These are phyloP conservation scores for Mesopsocus fuscifrons DNA, from an alignment of 2,888 invertebrate species.

Conservation along the genomic window DNA sequence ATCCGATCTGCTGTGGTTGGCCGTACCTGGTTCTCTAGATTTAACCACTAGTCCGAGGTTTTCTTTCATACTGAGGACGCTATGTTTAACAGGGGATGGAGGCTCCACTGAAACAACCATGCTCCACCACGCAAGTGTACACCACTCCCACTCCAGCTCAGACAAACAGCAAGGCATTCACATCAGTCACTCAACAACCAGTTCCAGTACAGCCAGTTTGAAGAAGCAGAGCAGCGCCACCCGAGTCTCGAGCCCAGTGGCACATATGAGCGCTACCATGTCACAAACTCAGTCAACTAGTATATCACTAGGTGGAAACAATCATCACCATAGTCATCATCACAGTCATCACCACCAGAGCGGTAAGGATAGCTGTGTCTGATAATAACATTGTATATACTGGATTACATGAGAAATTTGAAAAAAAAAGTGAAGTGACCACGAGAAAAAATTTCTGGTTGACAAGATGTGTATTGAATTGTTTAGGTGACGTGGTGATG, in stretches of 20 bases:
- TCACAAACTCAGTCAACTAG: slow-evolving; percentile 31
- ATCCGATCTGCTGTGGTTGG: too few relatives aligned
- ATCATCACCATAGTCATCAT: slow-evolving; percentile 33
- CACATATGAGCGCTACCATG: slow-evolving; percentile 29
- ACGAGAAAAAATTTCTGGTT: too few relatives aligned
- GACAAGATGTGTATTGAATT: too few relatives aligned
- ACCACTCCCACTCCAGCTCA: slow-evolving; percentile 33
- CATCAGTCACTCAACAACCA: slow-evolving; percentile 46
- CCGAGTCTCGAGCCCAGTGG: slow-evolving; percentile 17
- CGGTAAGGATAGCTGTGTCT: slow-evolving; percentile 10
- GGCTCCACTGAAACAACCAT: slow-evolving; percentile 22
- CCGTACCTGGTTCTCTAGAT: too few relatives aligned
- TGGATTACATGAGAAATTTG: too few relatives aligned
- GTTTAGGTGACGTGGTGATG: slow-evolving; percentile 22
- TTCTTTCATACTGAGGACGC: too few relatives aligned
- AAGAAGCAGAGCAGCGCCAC: slow-evolving; percentile 33
- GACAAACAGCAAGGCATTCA: slow-evolving; percentile 38
- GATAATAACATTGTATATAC: not conserved
- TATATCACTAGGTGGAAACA: slow-evolving; percentile 21
- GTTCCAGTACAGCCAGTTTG: slow-evolving; percentile 44
- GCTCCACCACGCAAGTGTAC: slow-evolving; percentile 42
- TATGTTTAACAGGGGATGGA: not conserved
- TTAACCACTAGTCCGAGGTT: too few relatives aligned
- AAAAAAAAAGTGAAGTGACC: too few relatives aligned
- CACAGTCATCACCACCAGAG: slow-evolving; percentile 45